Conservation (phyloP, 2,888 invertebrate genomes). For the Pachliopta kotzebuea region DNA sequence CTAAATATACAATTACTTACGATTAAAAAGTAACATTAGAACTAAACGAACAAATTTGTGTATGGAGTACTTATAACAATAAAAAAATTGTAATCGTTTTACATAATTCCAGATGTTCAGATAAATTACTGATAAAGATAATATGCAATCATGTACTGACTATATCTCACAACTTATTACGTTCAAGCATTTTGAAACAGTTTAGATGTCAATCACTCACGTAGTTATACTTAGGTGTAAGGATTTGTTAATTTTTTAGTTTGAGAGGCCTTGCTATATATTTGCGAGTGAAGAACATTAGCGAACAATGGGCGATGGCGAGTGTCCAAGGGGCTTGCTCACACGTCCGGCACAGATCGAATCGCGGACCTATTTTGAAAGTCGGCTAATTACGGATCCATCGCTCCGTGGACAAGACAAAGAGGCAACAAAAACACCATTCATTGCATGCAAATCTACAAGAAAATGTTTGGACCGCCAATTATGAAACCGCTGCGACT, state of each 20-base stretch:
- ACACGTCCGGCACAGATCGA: slow-evolving; percentile 22
- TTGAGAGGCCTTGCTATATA: slow-evolving; percentile 9
- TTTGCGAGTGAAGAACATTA: neutral
- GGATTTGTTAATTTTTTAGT: neutral
- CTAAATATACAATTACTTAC: slow-evolving; percentile 4
- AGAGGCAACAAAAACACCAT: slow-evolving; percentile 32
- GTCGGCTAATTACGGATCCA: slow-evolving; percentile 31
- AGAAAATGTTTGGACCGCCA: slow-evolving; percentile 30
- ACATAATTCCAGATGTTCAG: neutral
- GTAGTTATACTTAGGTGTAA: neutral
- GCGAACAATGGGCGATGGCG: slow-evolving; percentile 26
- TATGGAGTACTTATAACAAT: too few species aligned
- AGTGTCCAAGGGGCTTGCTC: slow-evolving; percentile 27
- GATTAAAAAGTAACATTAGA: neutral
- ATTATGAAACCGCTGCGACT: slow-evolving; percentile 16
- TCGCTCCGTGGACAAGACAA: slow-evolving; percentile 32
- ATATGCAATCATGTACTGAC: neutral
- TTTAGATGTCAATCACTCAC: neutral
- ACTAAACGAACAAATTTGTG: neutral
- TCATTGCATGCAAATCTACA: slow-evolving; percentile 37
- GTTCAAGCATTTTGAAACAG: neutral
- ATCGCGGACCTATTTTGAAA: slow-evolving; percentile 33
- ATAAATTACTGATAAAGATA: neutral
- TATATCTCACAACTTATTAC: neutral
- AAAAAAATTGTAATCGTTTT: too few species aligned